These are phyloP conservation scores for Atta cephalotes DNA, from an alignment of 1,140 invertebrate species.

Conservation along the genomic window DNA sequence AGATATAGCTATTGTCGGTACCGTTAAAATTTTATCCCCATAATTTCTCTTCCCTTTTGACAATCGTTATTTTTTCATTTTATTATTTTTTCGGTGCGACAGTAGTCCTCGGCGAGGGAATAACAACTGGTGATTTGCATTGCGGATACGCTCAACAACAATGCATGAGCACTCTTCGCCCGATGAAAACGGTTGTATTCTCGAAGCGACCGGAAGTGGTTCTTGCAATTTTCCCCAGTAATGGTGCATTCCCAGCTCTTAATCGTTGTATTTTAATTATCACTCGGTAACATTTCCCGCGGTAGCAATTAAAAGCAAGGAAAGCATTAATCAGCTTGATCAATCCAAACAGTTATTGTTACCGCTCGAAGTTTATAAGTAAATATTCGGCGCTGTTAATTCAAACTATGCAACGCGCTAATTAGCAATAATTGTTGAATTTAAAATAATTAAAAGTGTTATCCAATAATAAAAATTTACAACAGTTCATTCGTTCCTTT, in stretches of 20 bases:
- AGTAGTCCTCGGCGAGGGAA: constrained; percentile 50
- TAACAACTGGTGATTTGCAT: constrained; percentile 71
- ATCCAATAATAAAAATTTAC: background rate
- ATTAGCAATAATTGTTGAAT: background rate
- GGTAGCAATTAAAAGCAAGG: constrained; percentile 63
- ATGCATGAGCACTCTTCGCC: constrained; percentile 35
- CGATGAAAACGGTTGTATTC: constrained; percentile 18
- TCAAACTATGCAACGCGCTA: background rate
- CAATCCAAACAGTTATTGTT: constrained; percentile 33
- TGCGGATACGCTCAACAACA: constrained; percentile 59
- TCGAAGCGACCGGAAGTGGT: constrained; percentile 52
- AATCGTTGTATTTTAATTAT: constrained; percentile 70
- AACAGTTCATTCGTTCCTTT: background rate
- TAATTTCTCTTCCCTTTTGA: constrained; percentile 33
- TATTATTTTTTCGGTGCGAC: constrained; percentile 47
- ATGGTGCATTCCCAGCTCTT: constrained; percentile 60
- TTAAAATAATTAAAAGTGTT: constrained; percentile 7
- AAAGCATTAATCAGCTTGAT: constrained; percentile 40
- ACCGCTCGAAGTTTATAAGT: background rate
- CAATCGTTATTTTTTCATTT: constrained; percentile 27
- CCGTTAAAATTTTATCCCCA: constrained; percentile 7
- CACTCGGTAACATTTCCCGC: background rate
- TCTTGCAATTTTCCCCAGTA: constrained; percentile 39
- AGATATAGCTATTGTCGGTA: background rate
- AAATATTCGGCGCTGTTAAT: constrained; percentile 25